phyloP scores from a whole-genome alignment of 2,888 invertebrate species.

The Zootermopsis nevadensis region DNA sequence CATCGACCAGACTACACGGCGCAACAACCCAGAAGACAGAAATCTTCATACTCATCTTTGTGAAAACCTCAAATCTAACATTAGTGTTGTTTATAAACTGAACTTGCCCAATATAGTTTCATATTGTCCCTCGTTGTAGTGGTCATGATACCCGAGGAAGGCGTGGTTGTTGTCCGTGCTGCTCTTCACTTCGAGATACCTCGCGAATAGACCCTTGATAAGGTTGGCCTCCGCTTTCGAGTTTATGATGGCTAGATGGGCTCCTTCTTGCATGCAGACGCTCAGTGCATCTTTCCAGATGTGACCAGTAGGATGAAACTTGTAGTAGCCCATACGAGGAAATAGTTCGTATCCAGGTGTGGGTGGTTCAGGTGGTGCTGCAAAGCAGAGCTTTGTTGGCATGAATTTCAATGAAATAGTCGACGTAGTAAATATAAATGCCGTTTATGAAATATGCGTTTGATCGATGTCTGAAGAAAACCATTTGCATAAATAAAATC shows the following conservation, averaged over 20 bases:
- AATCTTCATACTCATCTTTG: too few species aligned
- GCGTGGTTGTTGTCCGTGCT: neutral
- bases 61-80: too few species aligned
- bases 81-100: too few species aligned
- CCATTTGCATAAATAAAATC: too few species aligned
- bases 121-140: constrained; percentile 9
- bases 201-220: neutral
- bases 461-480: too few species aligned
- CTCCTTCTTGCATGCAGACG: constrained; percentile 8
- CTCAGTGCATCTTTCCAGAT: neutral
- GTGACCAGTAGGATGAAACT: neutral
- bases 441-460: too few species aligned
- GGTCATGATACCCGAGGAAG: constrained; percentile 14
- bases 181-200: neutral
- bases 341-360: constrained; percentile 3
- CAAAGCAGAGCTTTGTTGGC: neutral
- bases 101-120: constrained; percentile 10
- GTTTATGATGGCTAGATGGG: constrained; percentile 15
- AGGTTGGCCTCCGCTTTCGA: neutral
- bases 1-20: too few species aligned
- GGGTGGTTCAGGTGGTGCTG: neutral
- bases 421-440: too few species aligned
- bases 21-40: too few species aligned
- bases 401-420: too few species aligned
- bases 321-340: constrained; percentile 7